Base-by-base conservation (phyloP, 2,797 vertebrate species). In the Macroramphosus scolopax region DNA sequence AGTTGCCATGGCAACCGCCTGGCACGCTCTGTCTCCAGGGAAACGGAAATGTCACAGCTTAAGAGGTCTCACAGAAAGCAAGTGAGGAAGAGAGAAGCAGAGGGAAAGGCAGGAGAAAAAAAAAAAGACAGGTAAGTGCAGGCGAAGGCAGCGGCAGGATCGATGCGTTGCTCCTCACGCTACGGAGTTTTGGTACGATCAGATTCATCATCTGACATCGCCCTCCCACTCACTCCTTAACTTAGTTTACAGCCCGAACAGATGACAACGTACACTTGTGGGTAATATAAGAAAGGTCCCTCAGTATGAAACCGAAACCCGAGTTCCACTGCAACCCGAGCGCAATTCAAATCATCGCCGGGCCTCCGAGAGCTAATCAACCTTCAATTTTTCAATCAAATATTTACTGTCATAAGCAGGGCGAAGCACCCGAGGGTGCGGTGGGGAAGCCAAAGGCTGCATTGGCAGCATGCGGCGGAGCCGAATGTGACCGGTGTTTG, bases 1-100 rank as follows among this genome's bases (percentile, higher is more conserved):
- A 75, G 93, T 95, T 95, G 90, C 94, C 87, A 93, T 90, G 83
- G 91, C 89, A 93, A 95, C 93, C 69, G 67, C 84, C 90, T 92
- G 87, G 86, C 85, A 72, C 51, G 69, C 86, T 89, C 83, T 67
- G 76, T 94, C 94, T 93, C 93, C 92, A 91, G 90, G 92, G 92
- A 93, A 91, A 93, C 88, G 24, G 79, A 92, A 92, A 59, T 77
- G 90, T 91, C 88, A 87, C 86, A 89, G 87, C 86, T 80, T 72
- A 84, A 90, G 91, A 87, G 83, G 87, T 87, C 87, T 89, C 79
- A 66, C 67, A 72, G 77, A 85, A 78, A 84, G 77, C 60, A 47
- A 72, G 80, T 60, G 62, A 75, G 71, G 39, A 75, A 72, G 59
- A 65, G 57, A 67, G 68, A 66, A 31, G 66, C 32, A 46, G 31